phyloP scores from a whole-genome alignment of 2,888 invertebrate species.

The Spodoptera exigua region DNA sequence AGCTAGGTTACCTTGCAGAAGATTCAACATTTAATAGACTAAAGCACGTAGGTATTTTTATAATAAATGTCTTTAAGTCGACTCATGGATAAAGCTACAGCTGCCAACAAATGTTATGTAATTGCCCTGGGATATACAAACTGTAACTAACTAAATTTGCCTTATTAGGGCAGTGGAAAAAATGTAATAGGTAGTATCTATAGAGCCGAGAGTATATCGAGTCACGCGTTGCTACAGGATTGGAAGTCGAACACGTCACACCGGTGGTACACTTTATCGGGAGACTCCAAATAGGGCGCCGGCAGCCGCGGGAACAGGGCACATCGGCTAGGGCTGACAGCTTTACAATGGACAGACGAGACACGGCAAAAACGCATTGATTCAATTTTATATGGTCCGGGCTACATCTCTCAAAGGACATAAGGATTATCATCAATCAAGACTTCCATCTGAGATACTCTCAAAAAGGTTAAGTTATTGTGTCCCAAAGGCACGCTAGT shows the following conservation, averaged over 20 bases:
- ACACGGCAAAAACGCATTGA: neutral
- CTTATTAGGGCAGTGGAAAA: constrained; percentile 42
- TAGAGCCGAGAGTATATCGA: constrained; percentile 43
- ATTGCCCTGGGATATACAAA: too few species aligned
- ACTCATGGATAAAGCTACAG: too few species aligned
- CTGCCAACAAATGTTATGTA: too few species aligned
- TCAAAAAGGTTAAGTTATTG: too few species aligned
- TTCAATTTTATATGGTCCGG: too few species aligned
- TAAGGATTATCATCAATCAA: neutral
- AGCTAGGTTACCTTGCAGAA: constrained; percentile 34
- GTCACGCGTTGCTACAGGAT: constrained; percentile 59
- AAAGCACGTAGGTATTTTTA: too few species aligned
- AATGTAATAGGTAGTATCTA: constrained; percentile 27
- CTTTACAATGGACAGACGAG: neutral
- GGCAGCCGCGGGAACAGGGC: constrained; percentile 56
- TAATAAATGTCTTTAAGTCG: too few species aligned
- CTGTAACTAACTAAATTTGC: neutral
- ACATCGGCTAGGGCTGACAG: constrained; percentile 33
- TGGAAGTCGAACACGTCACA: constrained; percentile 62
- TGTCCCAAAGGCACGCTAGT: neutral
- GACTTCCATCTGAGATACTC: neutral
- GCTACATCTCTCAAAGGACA: neutral
- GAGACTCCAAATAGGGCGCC: constrained; percentile 68
- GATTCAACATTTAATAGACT: too few species aligned
- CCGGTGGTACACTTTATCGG: constrained; percentile 62